A percentile compares a stretch with the other conserved stretches of the same genome.
Evolutionary conservation across 2,113 vertebrate species (phyloP).

Genomic region (Stigmatopora argus): DNA sequence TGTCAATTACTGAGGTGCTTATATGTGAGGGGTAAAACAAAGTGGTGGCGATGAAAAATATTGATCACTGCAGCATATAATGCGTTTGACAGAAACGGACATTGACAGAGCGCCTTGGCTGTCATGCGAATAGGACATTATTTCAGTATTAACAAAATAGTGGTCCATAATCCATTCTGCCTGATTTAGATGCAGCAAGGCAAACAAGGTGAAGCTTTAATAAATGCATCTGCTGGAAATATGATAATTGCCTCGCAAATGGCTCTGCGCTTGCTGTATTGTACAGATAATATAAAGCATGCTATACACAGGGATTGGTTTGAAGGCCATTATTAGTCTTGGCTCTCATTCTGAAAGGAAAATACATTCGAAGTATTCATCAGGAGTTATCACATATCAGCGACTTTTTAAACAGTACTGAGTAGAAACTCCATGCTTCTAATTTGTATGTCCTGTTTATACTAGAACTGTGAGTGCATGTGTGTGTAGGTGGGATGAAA

Average conservation of each 20-base stretch:
- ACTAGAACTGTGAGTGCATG: slow-evolving; percentile 5
- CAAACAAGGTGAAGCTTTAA: slow-evolving; percentile 57
- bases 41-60: slow-evolving; percentile 69
- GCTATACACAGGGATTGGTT: slow-evolving; percentile 17
- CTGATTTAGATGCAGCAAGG: slow-evolving; percentile 60
- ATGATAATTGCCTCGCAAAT: slow-evolving; percentile 59
- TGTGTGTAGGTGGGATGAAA: slow-evolving; percentile 34
- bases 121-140: slow-evolving; percentile 63
- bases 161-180: slow-evolving; percentile 21
- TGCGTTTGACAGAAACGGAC: slow-evolving; percentile 57
- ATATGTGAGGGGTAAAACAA: slow-evolving; percentile 55
- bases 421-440: slow-evolving; percentile 47
- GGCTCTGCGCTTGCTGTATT: slow-evolving; percentile 33
- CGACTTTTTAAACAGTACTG: slow-evolving; percentile 57
- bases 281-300: slow-evolving; percentile 45
- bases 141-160: slow-evolving; percentile 56
- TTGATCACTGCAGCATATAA: slow-evolving; percentile 63
- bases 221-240: slow-evolving; percentile 59
- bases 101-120: slow-evolving; percentile 61
- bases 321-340: slow-evolving; percentile 19
- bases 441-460: slow-evolving; percentile 18
- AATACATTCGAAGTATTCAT: slow-evolving; percentile 52
- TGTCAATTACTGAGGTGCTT: slow-evolving; percentile 56
- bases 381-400: slow-evolving; percentile 59
- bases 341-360: slow-evolving; percentile 28